Conservation (phyloP, 92 coral and sea anemone species). For the Palythoa caribaeorum region DNA sequence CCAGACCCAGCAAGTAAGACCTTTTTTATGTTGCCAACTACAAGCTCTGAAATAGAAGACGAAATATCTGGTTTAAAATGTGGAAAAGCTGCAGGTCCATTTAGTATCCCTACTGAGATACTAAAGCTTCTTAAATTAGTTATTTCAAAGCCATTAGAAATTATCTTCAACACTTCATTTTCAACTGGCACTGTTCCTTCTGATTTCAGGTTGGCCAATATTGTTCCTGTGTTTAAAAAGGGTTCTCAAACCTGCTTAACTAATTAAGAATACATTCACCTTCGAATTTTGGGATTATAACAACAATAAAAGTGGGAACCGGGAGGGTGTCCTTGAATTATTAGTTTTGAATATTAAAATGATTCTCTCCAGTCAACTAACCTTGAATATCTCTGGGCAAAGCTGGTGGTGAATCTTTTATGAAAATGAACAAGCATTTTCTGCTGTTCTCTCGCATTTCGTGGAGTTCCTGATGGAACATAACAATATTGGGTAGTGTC, state of each 20-base stretch:
- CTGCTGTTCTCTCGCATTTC: constrained; percentile 45
- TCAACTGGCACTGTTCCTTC: constrained; percentile 54
- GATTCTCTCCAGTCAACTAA: neutral
- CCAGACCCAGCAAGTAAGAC: constrained; percentile 1
- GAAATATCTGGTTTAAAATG: neutral
- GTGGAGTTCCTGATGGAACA: constrained; percentile 58
- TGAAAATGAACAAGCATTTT: constrained; percentile 20
- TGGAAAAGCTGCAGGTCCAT: constrained; percentile 62
- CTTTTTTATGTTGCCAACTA: constrained; percentile 44
- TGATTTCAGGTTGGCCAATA: constrained; percentile 37
- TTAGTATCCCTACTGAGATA: neutral
- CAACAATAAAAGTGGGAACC: too few relatives aligned
- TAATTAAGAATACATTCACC: too few relatives aligned
- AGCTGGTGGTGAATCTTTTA: constrained; percentile 9
- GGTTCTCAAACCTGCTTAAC: neutral
- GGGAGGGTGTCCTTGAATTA: too few relatives aligned
- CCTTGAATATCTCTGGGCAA: constrained; percentile 28
- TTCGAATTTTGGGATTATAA: too few relatives aligned
- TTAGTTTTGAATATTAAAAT: too few relatives aligned
- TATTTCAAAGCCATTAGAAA: constrained; percentile 15
- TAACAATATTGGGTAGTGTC: neutral
- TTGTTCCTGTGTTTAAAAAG: neutral
- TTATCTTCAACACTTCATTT: constrained; percentile 31
- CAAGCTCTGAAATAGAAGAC: constrained; percentile 59
- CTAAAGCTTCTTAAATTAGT: constrained; percentile 28